Percentiles rank a stretch among this genome's conserved stretches.
These are phyloP conservation scores for Mesaphorura yosii DNA, from an alignment of 1,140 invertebrate species.

Conservation along the genomic window DNA sequence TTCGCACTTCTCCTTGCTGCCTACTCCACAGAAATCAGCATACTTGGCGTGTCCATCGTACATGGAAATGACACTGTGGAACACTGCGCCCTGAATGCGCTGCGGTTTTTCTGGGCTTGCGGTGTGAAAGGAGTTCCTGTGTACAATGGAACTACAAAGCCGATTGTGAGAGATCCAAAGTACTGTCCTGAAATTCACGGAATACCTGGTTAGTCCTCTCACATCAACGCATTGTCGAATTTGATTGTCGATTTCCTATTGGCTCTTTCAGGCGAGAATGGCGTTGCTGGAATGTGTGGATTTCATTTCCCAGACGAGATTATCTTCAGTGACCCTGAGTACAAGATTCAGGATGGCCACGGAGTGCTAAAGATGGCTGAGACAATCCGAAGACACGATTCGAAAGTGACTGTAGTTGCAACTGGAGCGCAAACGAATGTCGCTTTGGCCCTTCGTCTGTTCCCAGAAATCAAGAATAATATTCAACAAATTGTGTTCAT, in stretches of 20 bases:
- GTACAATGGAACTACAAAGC: conserved; percentile 5
- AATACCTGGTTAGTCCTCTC: neutral
- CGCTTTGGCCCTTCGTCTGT: conserved; percentile 55
- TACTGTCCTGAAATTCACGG: conserved; percentile 20
- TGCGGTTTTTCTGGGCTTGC: conserved; percentile 14
- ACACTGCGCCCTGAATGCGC: conserved; percentile 15
- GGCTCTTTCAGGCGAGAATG: conserved; percentile 7
- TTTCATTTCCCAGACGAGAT: conserved; percentile 18
- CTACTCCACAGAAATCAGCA: conserved; percentile 1
- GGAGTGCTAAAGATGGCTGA: conserved; percentile 10
- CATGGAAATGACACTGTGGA: conserved; percentile 18
- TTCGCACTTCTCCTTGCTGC: conserved; percentile 15
- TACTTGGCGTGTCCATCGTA: conserved; percentile 17
- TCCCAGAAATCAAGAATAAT: conserved; percentile 46
- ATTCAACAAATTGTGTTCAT: conserved; percentile 57
- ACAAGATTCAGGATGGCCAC: neutral
- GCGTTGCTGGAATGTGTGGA: conserved; percentile 21
- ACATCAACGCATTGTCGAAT: neutral
- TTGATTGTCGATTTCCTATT: neutral
- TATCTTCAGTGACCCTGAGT: conserved; percentile 1
- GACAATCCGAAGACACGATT: conserved; percentile 22
- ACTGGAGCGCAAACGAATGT: conserved; percentile 65
- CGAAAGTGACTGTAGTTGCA: conserved; percentile 48
- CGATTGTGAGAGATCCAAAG: conserved; percentile 10
- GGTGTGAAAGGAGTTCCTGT: conserved; percentile 13